These are phyloP conservation scores for Temnopleurus reevesii DNA, from an alignment of 53 echinoderm and acorn worm genomes.

Conservation along the genomic window DNA sequence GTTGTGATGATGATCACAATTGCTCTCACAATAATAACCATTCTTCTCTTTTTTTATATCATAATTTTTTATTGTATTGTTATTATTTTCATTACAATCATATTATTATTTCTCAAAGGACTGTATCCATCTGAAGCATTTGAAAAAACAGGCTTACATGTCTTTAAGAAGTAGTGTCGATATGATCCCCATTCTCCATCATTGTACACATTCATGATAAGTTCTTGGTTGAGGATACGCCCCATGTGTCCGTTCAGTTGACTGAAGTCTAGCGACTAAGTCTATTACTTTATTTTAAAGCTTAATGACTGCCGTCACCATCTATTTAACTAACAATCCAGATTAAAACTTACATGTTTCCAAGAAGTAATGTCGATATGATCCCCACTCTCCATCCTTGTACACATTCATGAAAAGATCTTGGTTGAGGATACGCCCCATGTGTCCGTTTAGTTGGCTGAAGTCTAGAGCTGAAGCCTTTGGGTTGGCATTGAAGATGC, in stretches of 20 bases:
- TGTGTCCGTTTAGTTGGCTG: neutral
- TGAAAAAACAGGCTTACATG: too few relatives aligned
- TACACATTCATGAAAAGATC: constrained; percentile 79
- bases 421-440: constrained; percentile 47
- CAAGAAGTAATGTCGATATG: constrained; percentile 71
- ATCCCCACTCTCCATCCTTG: constrained; percentile 76
- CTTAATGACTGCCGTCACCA: too few relatives aligned
- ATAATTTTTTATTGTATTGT: too few relatives aligned
- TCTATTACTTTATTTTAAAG: too few relatives aligned
- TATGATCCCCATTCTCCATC: constrained; percentile 78
- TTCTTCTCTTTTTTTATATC: too few relatives aligned
- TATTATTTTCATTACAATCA: too few relatives aligned
- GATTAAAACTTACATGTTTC: constrained; percentile 60
- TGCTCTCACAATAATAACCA: too few relatives aligned
- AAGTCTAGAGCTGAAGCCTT: constrained; percentile 47
- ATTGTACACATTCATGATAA: constrained; percentile 76
- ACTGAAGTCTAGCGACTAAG: constrained; percentile 48
- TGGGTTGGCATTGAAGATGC: constrained; percentile 73
- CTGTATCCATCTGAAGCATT: too few relatives aligned
- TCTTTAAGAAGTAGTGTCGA: constrained; percentile 67
- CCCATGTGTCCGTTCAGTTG: constrained; percentile 29
- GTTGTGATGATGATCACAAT: too few relatives aligned
- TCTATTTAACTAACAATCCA: too few relatives aligned
- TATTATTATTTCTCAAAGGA: too few relatives aligned
- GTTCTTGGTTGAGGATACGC: constrained; percentile 55